Evolutionary conservation across 1,140 invertebrate species (phyloP).

Genomic region (Drosophila nebulosa): DNA sequence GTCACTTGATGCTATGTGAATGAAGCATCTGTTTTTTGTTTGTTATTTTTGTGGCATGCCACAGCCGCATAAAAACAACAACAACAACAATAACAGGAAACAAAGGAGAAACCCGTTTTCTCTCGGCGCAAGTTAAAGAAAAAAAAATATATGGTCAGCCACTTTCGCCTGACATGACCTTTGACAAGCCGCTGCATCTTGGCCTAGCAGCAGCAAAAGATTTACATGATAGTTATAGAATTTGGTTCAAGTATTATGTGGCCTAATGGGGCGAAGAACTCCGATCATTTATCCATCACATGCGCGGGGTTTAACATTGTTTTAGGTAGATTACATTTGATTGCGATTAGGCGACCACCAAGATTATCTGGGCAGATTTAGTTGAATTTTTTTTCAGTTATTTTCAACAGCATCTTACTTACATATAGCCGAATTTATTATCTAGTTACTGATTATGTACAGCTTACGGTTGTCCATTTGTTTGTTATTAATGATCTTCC

Average conservation of each 20-base stretch:
- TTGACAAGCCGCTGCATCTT: conserved; percentile 62
- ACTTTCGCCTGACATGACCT: conserved; percentile 72
- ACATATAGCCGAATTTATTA: no score
- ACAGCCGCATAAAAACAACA: conserved; percentile 30
- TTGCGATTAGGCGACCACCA: no score
- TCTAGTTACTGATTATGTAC: no score
- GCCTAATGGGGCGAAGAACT: no score
- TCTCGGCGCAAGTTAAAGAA: neutral
- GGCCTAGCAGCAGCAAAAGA: conserved; percentile 14
- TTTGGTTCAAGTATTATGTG: neutral
- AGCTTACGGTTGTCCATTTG: no score
- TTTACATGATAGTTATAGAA: neutral
- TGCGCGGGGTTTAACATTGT: no score
- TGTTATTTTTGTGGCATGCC: conserved; percentile 60
- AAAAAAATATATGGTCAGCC: conserved; percentile 36
- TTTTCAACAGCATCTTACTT: no score
- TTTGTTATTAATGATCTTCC: no score
- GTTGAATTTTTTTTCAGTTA: no score
- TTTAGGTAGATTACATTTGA: no score
- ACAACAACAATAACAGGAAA: conserved; percentile 33
- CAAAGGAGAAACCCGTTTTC: conserved; percentile 53
- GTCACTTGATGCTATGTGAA: conserved; percentile 51
- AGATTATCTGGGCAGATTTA: no score
- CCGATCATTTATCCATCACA: no score
- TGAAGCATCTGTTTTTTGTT: conserved; percentile 28